Base-by-base conservation (phyloP, 2,113 vertebrate species). In the Tragulus kanchil region DNA sequence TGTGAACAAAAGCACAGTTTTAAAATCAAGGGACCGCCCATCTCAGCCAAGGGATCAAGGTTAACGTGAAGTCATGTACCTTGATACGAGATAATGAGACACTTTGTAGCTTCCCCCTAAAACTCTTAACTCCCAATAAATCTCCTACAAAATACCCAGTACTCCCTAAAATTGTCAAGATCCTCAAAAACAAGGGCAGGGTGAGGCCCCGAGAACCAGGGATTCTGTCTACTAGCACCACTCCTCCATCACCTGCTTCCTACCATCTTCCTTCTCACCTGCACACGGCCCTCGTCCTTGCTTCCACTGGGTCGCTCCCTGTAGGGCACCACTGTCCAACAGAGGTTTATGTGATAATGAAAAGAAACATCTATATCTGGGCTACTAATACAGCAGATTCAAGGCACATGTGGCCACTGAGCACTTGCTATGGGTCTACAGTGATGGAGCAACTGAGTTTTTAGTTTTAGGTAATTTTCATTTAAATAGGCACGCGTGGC, bases 111-210 rank as follows among this genome's bases (percentile, higher is more conserved):
- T 93, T 83, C 77, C 31, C 71, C 62, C 79, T 65, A 8, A 48
- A 89, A 62, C 15, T 56, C 71, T 50, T n/a, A 81, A 61, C 50
- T 95, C 75, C 75, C 25, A 7, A 90, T 17, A 90, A 52, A 48
- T 28, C 16, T 58, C 82, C 65, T 25, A 93, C 21, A 90, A 71
- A 90, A 84, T 14, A 64, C 54, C 36, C 8, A 31, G 28, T 28
- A 56, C 61, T 45, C 75, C 82, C 84, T 79, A 71, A 83, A 65
- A 84, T 1, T 65, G 62, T 54, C 36, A 88, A 85, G 78, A 75
- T 64, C 69, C 89, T 73, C 92, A 92, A 73, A 96, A 92, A 89
- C 78, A 85, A 86, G 52, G n/a, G 7, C 31, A 65, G 42, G 45
- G 50, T 75, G 71, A 82, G 85, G 82, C 85, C 56, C 21, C 42